Base-by-base conservation (phyloP, 2,113 vertebrate species). In the Xerus inauris region DNA sequence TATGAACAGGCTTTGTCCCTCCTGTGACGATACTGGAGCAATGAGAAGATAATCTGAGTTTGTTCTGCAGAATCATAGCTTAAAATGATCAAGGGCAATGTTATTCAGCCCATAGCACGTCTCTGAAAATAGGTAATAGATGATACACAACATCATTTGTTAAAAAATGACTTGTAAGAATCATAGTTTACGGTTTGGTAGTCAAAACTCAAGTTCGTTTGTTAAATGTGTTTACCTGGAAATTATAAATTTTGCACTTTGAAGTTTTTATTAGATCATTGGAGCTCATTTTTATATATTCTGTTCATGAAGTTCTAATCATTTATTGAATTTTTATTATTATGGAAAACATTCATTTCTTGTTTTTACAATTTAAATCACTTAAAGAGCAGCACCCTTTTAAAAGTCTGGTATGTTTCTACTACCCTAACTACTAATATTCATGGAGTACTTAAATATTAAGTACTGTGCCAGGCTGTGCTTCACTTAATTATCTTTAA, bases 341-440 rank as follows among this genome's bases (percentile, higher is more conserved):
- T 71, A 80, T 64, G 40, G 86, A 83, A 94, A 79, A 62, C 59
- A 0, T 79, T 81, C 59, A 0, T 79, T 81, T 85, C 59, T 79
- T 93, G 77, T 26, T 86, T 93, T 94, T 88, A 35, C 13, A 80
- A 42, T 85, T 92, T 88, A 38, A 94, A 24, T 87, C 19, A 80
- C 64, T 72, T 85, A 76, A 77, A 49, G 2, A 9, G 7, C 45
- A 54, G 32, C 47, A 30, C 13, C 10, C 84, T 90, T 47, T 38
- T 71, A 5, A 20, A 54, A 40, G 65, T 90, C 17, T 64, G 26
- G 69, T 10, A 20, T 51, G 28, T 92, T 95, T 73, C 54, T 82
- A 26, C 6, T 89, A 40, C 6, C 42, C n/a, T 79, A 75, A 65
- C 47, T 51, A 35, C 4, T 64, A 64, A n/a, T n/a, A n/a, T n/a